Percentiles rank a stretch among this genome's conserved stretches.
phyloP scores from a whole-genome alignment of 2,888 invertebrate species.

The Lycophotia porphyrea region DNA sequence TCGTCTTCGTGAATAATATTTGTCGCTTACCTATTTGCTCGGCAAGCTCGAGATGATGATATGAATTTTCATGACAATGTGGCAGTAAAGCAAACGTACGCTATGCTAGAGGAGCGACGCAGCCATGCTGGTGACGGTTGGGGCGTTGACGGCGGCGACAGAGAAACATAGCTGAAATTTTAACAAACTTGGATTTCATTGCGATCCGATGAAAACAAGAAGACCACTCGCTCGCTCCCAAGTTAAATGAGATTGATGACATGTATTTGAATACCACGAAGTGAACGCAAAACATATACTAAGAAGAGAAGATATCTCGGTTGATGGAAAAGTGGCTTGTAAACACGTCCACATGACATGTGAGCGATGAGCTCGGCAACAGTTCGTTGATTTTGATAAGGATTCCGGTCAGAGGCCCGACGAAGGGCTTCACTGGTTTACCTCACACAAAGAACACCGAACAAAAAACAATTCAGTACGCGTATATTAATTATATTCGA shows the following conservation, averaged over 20 bases:
- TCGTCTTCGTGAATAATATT: constrained; percentile 68
- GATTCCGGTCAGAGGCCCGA: constrained; percentile 67
- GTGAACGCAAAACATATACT: constrained; percentile 52
- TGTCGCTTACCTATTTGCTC: constrained; percentile 68
- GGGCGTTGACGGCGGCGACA: constrained; percentile 75
- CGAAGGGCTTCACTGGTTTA: constrained; percentile 52
- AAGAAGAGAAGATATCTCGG: constrained; percentile 65
- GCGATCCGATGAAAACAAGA: constrained; percentile 45
- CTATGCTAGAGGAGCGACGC: constrained; percentile 75
- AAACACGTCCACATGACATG: constrained; percentile 70
- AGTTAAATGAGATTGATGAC: constrained; percentile 42
- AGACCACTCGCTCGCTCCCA: constrained; percentile 69
- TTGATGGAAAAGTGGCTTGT: constrained; percentile 71
- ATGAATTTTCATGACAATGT: constrained; percentile 78
- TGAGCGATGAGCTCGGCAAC: constrained; percentile 72
- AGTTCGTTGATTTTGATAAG: constrained; percentile 71
- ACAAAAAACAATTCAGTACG: constrained; percentile 37
- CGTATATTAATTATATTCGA: constrained; percentile 34
- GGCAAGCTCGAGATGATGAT: constrained; percentile 70
- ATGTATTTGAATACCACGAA: constrained; percentile 54
- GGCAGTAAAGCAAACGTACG: constrained; percentile 75
- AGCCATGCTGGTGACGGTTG: constrained; percentile 76
- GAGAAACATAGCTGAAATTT: constrained; percentile 77
- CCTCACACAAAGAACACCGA: constrained; percentile 37
- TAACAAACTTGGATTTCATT: constrained; percentile 73